phyloP scores from a whole-genome alignment of 1,140 invertebrate species.

The Drepana arcuata region DNA sequence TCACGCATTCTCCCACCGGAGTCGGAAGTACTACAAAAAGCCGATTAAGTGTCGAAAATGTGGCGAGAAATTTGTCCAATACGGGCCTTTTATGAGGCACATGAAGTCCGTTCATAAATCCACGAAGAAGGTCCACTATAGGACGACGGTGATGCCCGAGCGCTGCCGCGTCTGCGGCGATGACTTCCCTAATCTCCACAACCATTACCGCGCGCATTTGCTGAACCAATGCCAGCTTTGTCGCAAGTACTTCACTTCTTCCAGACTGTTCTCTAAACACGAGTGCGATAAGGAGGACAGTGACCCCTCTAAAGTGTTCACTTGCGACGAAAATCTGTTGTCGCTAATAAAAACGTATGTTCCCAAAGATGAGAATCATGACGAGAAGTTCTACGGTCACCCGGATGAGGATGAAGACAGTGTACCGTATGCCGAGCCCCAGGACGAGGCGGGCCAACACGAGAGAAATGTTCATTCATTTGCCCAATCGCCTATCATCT shows the following conservation, averaged over 20 bases:
- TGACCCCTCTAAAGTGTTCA: conserved; percentile 53
- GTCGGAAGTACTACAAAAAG: conserved; percentile 58
- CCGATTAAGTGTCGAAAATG: conserved; percentile 62
- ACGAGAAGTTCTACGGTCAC: conserved; percentile 54
- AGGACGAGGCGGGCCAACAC: conserved; percentile 32
- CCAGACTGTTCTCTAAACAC: conserved; percentile 45
- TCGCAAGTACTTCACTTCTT: conserved; percentile 58
- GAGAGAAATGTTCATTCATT: conserved; percentile 33
- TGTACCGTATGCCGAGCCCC: conserved; percentile 11
- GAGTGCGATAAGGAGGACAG: conserved; percentile 53
- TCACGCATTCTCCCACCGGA: conserved; percentile 62
- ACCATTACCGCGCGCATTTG: conserved; percentile 63
- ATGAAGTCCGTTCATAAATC: conserved; percentile 54
- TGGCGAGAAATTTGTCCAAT: conserved; percentile 54
- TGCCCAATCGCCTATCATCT: conserved; percentile 52
- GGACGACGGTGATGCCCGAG: conserved; percentile 45
- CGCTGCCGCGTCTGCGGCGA: conserved; percentile 54
- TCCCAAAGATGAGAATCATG: conserved; percentile 52
- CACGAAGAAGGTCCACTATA: conserved; percentile 54
- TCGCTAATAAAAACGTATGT: conserved; percentile 45
- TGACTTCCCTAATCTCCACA: conserved; percentile 61
- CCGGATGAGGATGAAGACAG: conserved; percentile 32
- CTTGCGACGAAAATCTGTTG: conserved; percentile 37
- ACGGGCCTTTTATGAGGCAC: conserved; percentile 60
- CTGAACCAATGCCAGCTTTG: conserved; percentile 52